A percentile compares a stretch with the other conserved stretches of the same genome.
These are phyloP conservation scores for Cosmia pyralina DNA, from an alignment of 2,888 invertebrate species.

Conservation along the genomic window DNA sequence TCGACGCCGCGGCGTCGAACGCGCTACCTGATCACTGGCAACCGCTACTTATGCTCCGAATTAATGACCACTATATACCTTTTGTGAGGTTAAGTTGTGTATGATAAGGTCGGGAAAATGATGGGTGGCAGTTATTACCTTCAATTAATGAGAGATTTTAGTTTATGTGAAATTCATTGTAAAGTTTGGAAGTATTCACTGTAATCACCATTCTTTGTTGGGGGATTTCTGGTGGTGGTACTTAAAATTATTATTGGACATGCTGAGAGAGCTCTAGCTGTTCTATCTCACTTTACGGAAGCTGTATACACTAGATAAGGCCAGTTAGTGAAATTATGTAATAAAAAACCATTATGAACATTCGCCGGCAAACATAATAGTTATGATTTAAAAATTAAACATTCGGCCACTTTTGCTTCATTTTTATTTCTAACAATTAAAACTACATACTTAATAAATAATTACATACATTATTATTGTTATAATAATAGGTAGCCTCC, in stretches of 20 bases:
- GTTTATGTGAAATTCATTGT: conserved; percentile 59
- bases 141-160: conserved; percentile 54
- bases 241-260: background rate
- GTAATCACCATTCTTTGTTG: conserved; percentile 34
- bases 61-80: conserved; percentile 65
- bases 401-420: background rate
- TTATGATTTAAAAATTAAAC: background rate
- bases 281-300: background rate
- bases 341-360: background rate
- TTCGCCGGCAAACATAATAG: background rate
- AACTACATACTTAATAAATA: background rate
- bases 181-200: conserved; percentile 35
- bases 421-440: conserved; percentile 19
- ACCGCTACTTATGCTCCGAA: conserved; percentile 66
- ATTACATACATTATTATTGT: conserved; percentile 1
- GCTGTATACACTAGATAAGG: background rate
- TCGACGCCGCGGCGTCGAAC: conserved; percentile 68
- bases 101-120: conserved; percentile 62
- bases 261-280: background rate
- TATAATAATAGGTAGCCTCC: background rate
- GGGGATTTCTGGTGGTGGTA: conserved; percentile 4
- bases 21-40: conserved; percentile 70
- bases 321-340: background rate
- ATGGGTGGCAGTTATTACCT: conserved; percentile 61
- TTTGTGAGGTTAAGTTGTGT: conserved; percentile 61